phyloP scores from a whole-genome alignment of 2,888 invertebrate species.

The Sminthurinus aureus region DNA sequence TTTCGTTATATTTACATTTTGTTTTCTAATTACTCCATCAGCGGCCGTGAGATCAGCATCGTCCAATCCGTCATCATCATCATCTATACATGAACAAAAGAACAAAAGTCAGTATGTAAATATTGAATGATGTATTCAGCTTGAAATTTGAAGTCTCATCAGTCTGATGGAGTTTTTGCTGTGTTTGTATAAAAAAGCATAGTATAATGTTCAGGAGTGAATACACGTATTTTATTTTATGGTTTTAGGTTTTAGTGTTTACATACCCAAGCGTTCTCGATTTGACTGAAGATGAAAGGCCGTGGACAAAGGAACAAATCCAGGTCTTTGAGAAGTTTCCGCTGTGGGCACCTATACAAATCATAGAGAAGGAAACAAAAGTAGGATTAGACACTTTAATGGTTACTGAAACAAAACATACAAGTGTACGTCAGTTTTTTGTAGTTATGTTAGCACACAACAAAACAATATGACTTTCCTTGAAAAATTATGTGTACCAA shows the following conservation, averaged over 20 bases:
- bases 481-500: too few species aligned
- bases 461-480: too few species aligned
- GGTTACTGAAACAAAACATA: neutral
- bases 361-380: neutral
- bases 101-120: neutral
- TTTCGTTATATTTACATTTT: neutral
- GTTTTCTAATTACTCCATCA: constrained; percentile 48
- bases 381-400: neutral
- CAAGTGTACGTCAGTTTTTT: neutral
- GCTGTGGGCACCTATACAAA: constrained; percentile 20
- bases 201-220: too few species aligned
- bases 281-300: constrained; percentile 54
- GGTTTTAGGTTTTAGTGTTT: too few species aligned
- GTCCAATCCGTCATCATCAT: constrained; percentile 55
- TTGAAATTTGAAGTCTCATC: neutral
- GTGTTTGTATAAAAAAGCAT: too few species aligned
- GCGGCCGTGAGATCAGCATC: constrained; percentile 55
- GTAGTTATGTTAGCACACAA: too few species aligned
- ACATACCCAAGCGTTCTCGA: constrained; percentile 45
- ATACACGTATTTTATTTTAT: too few species aligned
- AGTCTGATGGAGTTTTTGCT: neutral
- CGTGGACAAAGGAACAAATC: constrained; percentile 43
- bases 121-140: neutral
- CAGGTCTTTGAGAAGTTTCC: constrained; percentile 42
- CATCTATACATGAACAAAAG: too few species aligned